Evolutionary conservation across 2,888 invertebrate genomes (phyloP), one percentile per base, ranked within the genome.

Genomic region (Adelognathus sp.): DNA sequence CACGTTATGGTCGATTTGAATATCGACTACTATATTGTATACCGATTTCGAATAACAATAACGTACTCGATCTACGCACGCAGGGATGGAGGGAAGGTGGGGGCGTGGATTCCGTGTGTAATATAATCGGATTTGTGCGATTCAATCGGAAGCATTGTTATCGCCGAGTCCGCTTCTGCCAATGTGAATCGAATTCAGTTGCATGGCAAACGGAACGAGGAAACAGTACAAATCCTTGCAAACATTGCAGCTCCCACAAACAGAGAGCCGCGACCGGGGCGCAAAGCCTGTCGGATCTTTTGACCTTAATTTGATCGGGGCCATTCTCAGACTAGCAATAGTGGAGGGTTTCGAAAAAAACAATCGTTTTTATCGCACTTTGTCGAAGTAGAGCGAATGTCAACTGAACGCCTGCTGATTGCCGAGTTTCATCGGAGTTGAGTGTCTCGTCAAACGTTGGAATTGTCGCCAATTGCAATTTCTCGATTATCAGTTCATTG

Each of bases 291-390:
- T 36, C 14, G 56, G 72, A 83, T 80, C 74, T 81, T 75, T 80
- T 83, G 75, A 73, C 76, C 80, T 81, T 84, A 85, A 84, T 84
- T 81, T 81, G 83, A 79, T 82, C 69, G 80, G 80, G 81, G 82
- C 82, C 84, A 82, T 84, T 80, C 81, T 56, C 60, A 58, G 56
- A 46, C 71, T 36, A 54, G 60, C 36, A 61, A 46, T 56, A 24
- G 36, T 52, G 70, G 66, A 50, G 63, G 67, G 71, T 75, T 72
- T 67, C 72, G 33, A 46, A 67, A 61, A 56, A 63, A 36, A n/a
- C n/a, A n/a, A n/a, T n/a, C n/a, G n/a, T n/a, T n/a, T n/a, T n/a
- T n/a, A n/a, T n/a, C n/a, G n/a, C n/a, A n/a, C n/a, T n/a, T n/a
- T n/a, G n/a, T n/a, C n/a, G n/a, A n/a, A n/a, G n/a, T n/a, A n/a